phyloP scores from a whole-genome alignment of 2,797 vertebrate species.

The Sebastes flavidus region DNA sequence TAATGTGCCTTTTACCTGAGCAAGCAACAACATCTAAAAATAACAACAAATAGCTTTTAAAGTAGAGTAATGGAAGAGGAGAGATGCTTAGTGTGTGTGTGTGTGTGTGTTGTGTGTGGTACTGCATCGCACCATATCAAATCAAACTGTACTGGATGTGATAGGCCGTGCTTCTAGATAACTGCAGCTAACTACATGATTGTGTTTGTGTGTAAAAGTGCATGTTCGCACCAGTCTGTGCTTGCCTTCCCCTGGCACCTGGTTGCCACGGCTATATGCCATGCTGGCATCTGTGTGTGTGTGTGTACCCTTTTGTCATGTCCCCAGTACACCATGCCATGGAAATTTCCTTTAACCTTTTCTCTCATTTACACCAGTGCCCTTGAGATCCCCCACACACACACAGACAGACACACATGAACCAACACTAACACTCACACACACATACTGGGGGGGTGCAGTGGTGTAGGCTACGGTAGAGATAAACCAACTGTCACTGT shows the following conservation, averaged over 20 bases:
- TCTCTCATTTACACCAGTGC: slow-evolving; percentile 37
- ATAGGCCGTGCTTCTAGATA: background rate
- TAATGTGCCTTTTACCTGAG: slow-evolving; percentile 45
- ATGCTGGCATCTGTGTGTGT: slow-evolving; percentile 16
- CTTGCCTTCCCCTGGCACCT: slow-evolving; percentile 52
- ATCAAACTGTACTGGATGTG: background rate
- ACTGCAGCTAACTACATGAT: background rate
- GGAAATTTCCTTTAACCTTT: slow-evolving; percentile 70
- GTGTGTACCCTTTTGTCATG: background rate
- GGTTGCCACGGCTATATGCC: slow-evolving; percentile 51
- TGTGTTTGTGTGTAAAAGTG: slow-evolving; percentile 9
- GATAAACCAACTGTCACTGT: slow-evolving; percentile 41
- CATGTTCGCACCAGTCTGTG: slow-evolving; percentile 37
- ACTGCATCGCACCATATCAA: slow-evolving; percentile 14
- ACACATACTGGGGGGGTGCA: background rate
- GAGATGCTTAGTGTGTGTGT: background rate
- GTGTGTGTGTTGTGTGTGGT: background rate
- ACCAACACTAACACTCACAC: background rate
- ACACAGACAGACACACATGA: background rate
- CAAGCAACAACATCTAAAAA: slow-evolving; percentile 57
- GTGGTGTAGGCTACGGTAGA: background rate
- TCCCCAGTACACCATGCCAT: slow-evolving; percentile 2
- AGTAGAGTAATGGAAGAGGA: slow-evolving; percentile 29
- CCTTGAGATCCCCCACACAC: background rate
- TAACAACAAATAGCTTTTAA: slow-evolving; percentile 55